Evolutionary conservation across 2,888 invertebrate species (phyloP).

Genomic region (Rotaria macrura): DNA sequence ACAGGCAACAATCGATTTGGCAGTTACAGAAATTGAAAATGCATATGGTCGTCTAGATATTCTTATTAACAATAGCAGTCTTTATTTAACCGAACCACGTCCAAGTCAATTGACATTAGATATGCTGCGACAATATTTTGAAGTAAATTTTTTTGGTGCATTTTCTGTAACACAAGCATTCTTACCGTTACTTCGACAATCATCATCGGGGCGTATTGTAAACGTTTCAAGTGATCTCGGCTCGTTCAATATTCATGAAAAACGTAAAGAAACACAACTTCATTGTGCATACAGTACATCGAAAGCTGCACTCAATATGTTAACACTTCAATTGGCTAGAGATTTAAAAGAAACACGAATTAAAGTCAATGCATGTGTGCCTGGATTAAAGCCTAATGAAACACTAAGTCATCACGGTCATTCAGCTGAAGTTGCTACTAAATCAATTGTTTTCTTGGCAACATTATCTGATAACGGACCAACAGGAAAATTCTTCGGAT

Average conservation of each 20-base stretch:
- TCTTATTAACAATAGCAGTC: background rate
- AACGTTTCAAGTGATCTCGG: slow-evolving; percentile 2
- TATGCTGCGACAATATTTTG: background rate
- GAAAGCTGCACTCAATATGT: background rate
- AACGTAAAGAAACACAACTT: background rate
- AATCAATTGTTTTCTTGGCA: background rate
- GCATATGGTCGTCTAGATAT: background rate
- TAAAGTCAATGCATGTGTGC: background rate
- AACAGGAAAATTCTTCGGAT: background rate
- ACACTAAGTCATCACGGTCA: background rate
- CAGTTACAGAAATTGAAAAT: background rate
- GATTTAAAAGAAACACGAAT: background rate
- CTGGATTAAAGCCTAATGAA: background rate
- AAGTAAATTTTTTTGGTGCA: background rate
- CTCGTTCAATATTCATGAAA: background rate
- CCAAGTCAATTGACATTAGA: background rate
- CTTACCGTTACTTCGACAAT: background rate
- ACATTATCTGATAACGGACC: background rate
- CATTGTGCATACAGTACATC: slow-evolving; percentile 16
- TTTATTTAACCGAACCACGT: background rate
- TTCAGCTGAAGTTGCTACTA: background rate
- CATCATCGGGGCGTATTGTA: background rate
- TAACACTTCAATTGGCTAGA: background rate
- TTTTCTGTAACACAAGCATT: slow-evolving; percentile 5
- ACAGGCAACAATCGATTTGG: background rate